phyloP scores from a whole-genome alignment of 2,888 invertebrate species.

The Strigamia maritima region DNA sequence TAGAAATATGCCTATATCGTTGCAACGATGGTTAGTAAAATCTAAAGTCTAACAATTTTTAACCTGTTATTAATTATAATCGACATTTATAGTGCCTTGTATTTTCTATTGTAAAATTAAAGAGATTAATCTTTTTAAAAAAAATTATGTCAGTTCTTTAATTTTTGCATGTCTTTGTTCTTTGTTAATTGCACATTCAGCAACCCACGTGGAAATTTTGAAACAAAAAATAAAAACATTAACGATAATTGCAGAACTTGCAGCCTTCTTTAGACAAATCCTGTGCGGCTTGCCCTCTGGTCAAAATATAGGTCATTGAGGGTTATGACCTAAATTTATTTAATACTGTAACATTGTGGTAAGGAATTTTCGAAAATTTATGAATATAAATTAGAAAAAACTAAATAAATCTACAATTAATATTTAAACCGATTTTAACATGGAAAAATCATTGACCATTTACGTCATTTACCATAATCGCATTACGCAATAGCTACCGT shows the following conservation, averaged over 20 bases:
- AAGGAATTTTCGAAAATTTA: background rate
- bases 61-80: background rate
- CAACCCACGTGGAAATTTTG: background rate
- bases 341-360: background rate
- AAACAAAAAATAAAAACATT: background rate
- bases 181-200: background rate
- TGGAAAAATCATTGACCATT: too few species aligned
- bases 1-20: background rate
- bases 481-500: background rate
- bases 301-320: conserved; percentile 21
- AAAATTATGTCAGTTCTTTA: conserved; percentile 1
- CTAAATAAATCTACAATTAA: too few species aligned
- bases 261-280: background rate
- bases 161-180: background rate
- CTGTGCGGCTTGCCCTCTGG: conserved; percentile 13
- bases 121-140: conserved; percentile 20
- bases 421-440: too few species aligned
- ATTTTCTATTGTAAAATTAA: conserved; percentile 12
- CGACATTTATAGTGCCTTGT: conserved; percentile 20
- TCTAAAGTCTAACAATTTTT: background rate
- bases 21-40: background rate
- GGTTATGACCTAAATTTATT: conserved; percentile 24
- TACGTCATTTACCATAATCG: too few species aligned
- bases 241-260: conserved; percentile 16
- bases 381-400: background rate